Evolutionary conservation across 2,113 vertebrate genomes (phyloP).

Genomic region (Proteles cristata): DNA sequence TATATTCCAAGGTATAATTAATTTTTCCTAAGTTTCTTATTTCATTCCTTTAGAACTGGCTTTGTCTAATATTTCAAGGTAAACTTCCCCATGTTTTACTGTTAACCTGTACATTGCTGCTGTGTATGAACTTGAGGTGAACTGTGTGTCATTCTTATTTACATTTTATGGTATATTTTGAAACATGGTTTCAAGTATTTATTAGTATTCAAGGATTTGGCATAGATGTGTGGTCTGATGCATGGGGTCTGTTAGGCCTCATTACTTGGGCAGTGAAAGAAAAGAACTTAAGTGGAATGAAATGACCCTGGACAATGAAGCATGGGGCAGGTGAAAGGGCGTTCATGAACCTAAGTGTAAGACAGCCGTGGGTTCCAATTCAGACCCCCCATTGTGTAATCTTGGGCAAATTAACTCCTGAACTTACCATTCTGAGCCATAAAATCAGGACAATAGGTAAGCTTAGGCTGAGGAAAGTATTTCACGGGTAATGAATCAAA

Average conservation of each 20-base stretch:
- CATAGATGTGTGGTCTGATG: constrained; percentile 78
- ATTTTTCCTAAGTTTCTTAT: constrained; percentile 22
- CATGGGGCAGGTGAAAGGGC: background rate
- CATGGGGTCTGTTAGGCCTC: constrained; percentile 73
- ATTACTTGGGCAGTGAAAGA: constrained; percentile 51
- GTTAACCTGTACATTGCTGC: constrained; percentile 38
- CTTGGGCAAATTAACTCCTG: background rate
- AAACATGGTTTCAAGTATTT: constrained; percentile 82
- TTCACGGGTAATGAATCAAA: background rate
- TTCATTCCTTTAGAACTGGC: constrained; percentile 48
- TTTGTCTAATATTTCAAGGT: constrained; percentile 66
- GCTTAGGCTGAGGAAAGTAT: background rate
- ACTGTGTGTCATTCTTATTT: constrained; percentile 77
- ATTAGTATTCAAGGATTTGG: constrained; percentile 82
- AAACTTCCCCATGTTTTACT: constrained; percentile 39
- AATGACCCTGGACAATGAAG: background rate
- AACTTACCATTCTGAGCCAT: background rate
- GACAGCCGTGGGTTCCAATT: background rate
- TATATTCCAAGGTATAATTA: constrained; percentile 2
- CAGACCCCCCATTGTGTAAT: background rate
- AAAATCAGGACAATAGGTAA: background rate
- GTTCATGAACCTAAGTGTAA: background rate
- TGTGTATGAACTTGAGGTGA: constrained; percentile 79
- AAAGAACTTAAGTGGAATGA: constrained; percentile 4
- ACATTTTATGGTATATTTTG: constrained; percentile 83